Conservation (phyloP, 2,797 vertebrate species). For the Microctenopoma lineatum region DNA sequence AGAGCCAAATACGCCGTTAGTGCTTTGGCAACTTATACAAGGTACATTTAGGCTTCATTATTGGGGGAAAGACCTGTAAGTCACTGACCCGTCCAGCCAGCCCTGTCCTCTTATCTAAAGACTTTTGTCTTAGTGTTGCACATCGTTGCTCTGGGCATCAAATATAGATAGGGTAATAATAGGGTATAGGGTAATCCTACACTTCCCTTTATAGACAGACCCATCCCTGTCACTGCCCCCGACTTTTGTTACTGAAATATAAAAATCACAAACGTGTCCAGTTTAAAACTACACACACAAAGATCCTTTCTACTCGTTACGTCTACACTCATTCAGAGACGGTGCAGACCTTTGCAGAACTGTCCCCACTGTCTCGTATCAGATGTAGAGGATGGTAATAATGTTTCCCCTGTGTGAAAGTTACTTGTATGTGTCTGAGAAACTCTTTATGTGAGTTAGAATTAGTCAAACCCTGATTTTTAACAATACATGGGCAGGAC, state of each 20-base stretch:
- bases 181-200: not conserved
- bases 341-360: not conserved
- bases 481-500: slow-evolving; percentile 21
- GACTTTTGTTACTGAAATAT: not conserved
- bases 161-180: too few relatives aligned
- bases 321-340: not conserved
- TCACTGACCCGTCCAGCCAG: too few relatives aligned
- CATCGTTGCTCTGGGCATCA: too few relatives aligned
- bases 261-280: not conserved
- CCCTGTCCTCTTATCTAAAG: too few relatives aligned
- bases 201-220: too few relatives aligned
- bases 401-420: not conserved
- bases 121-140: too few relatives aligned
- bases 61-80: too few relatives aligned
- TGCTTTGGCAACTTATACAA: too few relatives aligned
- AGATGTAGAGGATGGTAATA: not conserved
- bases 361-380: not conserved
- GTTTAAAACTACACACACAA: not conserved
- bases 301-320: not conserved
- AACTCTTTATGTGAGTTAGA: slow-evolving; percentile 1
- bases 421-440: not conserved
- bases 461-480: slow-evolving; percentile 30
- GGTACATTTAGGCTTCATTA: too few relatives aligned
- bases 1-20: too few relatives aligned
- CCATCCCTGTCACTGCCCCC: not conserved